phyloP scores from a whole-genome alignment of 2,797 vertebrate genomes.

The Sphenodon punctatus region DNA sequence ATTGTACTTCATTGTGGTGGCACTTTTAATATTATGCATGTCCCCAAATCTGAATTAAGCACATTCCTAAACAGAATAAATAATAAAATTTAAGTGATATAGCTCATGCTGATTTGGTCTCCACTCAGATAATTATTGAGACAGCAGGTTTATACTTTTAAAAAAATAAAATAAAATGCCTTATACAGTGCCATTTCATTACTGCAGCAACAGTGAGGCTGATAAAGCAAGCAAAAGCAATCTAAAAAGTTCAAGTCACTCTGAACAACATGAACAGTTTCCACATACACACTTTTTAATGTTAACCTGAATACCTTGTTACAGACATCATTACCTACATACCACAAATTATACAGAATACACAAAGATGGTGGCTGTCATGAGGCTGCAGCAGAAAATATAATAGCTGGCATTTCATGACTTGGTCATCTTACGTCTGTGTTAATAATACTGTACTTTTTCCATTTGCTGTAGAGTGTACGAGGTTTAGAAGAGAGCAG shows the following conservation, averaged over 20 bases:
- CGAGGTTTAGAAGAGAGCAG: not conserved
- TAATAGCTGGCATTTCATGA: not conserved
- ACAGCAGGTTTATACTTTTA: not conserved
- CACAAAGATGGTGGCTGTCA: not conserved
- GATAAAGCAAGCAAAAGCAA: not conserved
- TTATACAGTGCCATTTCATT: not conserved
- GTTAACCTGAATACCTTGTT: not conserved
- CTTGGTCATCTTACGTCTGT: not conserved
- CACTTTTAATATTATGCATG: not conserved
- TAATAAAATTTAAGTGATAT: not conserved
- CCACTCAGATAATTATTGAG: not conserved
- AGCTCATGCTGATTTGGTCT: not conserved
- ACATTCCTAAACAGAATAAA: not conserved
- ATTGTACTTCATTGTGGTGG: no score
- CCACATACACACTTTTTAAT: not conserved
- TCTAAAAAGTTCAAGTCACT: not conserved
- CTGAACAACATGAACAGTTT: no score
- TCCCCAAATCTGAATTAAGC: not conserved
- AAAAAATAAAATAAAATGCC: no score
- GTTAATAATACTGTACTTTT: accelerated
- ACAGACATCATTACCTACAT: not conserved
- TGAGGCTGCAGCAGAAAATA: not conserved
- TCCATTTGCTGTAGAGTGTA: accelerated
- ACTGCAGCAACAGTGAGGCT: not conserved
- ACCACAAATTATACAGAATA: no score